Evolutionary conservation across 2,888 invertebrate genomes (phyloP), one percentile per base, ranked within the genome.

Genomic region (Aphidius colemani): DNA sequence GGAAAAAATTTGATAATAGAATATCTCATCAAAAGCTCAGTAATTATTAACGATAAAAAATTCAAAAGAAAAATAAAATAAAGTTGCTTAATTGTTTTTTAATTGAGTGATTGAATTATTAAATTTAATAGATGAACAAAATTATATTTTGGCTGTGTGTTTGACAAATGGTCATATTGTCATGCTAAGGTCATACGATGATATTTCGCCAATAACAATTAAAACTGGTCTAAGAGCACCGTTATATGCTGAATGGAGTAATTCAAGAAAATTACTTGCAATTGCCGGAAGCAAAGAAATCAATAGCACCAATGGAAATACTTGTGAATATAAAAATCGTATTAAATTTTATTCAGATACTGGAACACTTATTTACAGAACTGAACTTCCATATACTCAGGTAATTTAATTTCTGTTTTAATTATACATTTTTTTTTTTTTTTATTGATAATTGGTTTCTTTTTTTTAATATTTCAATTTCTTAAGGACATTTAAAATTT

Each of bases 241-340:
- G 7, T 83, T 94, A 70, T 90, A 92, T 72, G 93, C 97, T 87
- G 97, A 98, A 84, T 98, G 98, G 98, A 96, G 96, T 67, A 97
- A 96, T 82, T 95, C 95, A 2, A 89, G 95, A 44, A 95, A 96
- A 79, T 84, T 96, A 61, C 85, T 98, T 66, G 97, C 96, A 0
- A 95, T 97, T 1, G 96, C 95, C 55, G 97, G 98, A 1, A 88
- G 89, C 10, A 81, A 87, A 61, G 78, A 85, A 46, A 78, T 72
- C 78, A 72, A 78, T 10, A 50, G 58, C 13, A 49, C 65, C 9
- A 72, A 81, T 53, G 71, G 79, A 58, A 82, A 78, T 67, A 82
- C 84, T 53, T 80, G 84, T 55, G 87, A 91, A 65, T 93, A 88
- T 83, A 89, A 88, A 74, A 95, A 96, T 83, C 85, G 93, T 66